These are phyloP conservation scores for Polydrusus pterygomalis DNA, from an alignment of 2,888 invertebrate species.

Conservation along the genomic window DNA sequence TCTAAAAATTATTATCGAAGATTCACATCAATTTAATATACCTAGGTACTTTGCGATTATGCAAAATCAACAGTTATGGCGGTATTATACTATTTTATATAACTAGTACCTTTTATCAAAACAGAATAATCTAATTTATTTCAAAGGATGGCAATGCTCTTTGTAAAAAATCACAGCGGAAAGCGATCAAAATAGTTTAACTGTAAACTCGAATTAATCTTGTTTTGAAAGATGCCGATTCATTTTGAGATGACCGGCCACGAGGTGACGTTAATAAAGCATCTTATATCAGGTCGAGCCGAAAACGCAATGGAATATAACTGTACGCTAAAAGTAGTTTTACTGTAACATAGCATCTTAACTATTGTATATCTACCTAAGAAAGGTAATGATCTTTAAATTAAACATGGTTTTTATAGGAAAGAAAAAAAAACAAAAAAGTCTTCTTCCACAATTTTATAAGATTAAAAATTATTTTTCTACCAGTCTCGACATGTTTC, in stretches of 20 bases:
- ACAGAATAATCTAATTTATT: constrained; percentile 24
- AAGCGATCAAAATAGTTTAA: constrained; percentile 15
- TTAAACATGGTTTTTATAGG: not conserved
- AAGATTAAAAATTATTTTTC: too few relatives aligned
- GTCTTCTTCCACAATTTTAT: too few relatives aligned
- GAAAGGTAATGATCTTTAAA: constrained; percentile 5
- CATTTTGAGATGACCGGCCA: constrained; percentile 19
- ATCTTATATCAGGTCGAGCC: not conserved
- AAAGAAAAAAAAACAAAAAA: too few relatives aligned
- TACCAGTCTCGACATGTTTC: too few relatives aligned
- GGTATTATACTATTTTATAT: not conserved
- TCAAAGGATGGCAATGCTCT: not conserved
- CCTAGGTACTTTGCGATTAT: too few relatives aligned
- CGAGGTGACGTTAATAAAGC: constrained; percentile 19
- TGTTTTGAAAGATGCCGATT: constrained; percentile 22
- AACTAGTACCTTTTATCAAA: not conserved
- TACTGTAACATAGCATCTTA: not conserved
- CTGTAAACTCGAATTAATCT: constrained; percentile 24
- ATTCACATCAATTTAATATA: too few relatives aligned
- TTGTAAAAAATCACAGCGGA: constrained; percentile 4
- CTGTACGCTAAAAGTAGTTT: constrained; percentile 15
- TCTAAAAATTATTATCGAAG: too few relatives aligned
- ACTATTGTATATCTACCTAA: not conserved
- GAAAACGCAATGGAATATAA: constrained; percentile 11
- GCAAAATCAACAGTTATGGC: not conserved